Conservation (phyloP, 2,888 invertebrate genomes). For the Carabus problematicus region DNA sequence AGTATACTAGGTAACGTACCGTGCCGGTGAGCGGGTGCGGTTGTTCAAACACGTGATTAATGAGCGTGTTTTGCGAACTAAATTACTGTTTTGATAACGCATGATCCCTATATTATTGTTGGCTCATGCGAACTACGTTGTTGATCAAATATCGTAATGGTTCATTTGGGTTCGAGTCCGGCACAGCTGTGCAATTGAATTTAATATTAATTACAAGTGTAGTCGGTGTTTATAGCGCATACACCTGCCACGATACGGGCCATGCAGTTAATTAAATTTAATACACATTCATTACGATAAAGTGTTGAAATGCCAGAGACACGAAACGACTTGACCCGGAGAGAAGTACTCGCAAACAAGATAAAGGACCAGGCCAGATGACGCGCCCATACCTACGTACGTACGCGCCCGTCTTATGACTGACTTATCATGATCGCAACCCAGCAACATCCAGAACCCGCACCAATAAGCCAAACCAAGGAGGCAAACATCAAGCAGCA, state of each 20-base stretch:
- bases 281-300: slow-evolving; percentile 44
- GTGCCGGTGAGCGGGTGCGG: not conserved
- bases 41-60: slow-evolving; percentile 36
- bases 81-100: slow-evolving; percentile 41
- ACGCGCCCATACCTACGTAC: slow-evolving; percentile 39
- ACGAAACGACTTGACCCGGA: slow-evolving; percentile 38
- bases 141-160: slow-evolving; percentile 24
- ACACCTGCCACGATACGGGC: slow-evolving; percentile 36
- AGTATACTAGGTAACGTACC: not conserved
- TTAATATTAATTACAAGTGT: slow-evolving; percentile 38
- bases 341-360: slow-evolving; percentile 41
- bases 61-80: slow-evolving; percentile 40
- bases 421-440: slow-evolving; percentile 48
- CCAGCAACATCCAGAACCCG: not conserved
- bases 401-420: slow-evolving; percentile 46
- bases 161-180: slow-evolving; percentile 20
- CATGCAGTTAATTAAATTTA: slow-evolving; percentile 45
- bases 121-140: slow-evolving; percentile 23
- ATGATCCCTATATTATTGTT: slow-evolving; percentile 31
- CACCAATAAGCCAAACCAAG: slow-evolving; percentile 6
- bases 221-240: slow-evolving; percentile 40
- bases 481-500: not conserved
- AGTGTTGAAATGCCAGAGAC: slow-evolving; percentile 41
- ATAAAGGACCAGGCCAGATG: slow-evolving; percentile 47
- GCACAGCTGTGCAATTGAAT: slow-evolving; percentile 36